Evolutionary conservation across 2,113 vertebrate species (phyloP), one percentile per base, ranked within the genome.

Genomic region (Nyctibius bracteatus): DNA sequence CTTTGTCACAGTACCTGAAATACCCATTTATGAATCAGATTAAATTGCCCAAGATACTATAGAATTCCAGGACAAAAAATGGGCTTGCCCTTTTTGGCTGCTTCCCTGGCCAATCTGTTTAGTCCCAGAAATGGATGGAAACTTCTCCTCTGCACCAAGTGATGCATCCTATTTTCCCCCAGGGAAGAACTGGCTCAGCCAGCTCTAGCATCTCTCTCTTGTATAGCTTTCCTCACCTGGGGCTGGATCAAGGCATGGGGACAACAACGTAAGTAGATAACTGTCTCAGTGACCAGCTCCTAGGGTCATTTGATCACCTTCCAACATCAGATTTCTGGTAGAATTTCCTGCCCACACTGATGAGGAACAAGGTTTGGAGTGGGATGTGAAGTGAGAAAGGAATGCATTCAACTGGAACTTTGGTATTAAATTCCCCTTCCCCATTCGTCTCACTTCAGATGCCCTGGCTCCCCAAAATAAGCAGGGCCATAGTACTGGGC

Each of bases 51-150:
- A 5, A 52, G 21, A 12, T 18, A 35, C 6, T 44, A 6, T 2
- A 43, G 52, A 46, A 59, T 12, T 79, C 21, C 6, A 31, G 16
- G 12, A 8, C 3, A 46, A 86, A 62, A 86, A 58, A 33, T 5
- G 2, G 8, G 0, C 4, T 58, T 79, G 5, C 2, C 0, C 8
- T 14, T 72, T 81, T 55, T 35, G 67, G 12, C 27, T 61, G 2
- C 7, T 80, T 82, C 20, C 15, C 35, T 39, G 8, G 4, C 4
- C 12, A 59, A 6, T 1, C 8, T 39, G 5, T n/a, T 57, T 52
- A 65, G 2, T 21, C 27, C 5, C 6, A 61, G 6, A 57, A 83
- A 70, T 3, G 1, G 8, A 83, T 1, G 3, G 33, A 73, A 81
- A 27, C 11, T 30, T 16, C 20, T 78, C 22, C 14, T 55, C 67